Conservation (phyloP, 2,113 vertebrate genomes). For the Anolis carolinensis region DNA sequence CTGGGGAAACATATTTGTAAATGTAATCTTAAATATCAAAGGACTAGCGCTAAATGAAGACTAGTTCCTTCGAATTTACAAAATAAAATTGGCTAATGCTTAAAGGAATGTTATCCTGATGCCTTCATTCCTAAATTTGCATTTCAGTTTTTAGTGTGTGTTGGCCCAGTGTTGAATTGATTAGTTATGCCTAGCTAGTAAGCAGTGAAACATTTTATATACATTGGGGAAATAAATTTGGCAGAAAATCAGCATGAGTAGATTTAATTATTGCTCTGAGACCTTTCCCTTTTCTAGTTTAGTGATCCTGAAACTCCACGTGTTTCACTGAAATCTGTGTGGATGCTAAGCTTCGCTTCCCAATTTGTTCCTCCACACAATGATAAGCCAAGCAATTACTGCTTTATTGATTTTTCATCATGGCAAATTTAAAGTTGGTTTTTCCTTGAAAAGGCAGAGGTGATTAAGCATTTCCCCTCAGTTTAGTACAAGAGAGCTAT, state of each 20-base stretch:
- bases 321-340: constrained; percentile 73
- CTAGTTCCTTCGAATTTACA: background rate
- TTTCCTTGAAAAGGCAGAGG: constrained; percentile 81
- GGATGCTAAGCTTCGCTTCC: constrained; percentile 83
- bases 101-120: constrained; percentile 17
- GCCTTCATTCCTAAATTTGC: constrained; percentile 62
- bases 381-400: constrained; percentile 98
- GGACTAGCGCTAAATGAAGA: accelerated
- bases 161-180: constrained; percentile 78
- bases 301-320: constrained; percentile 78
- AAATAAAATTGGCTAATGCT: constrained; percentile 31
- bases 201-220: constrained; percentile 85
- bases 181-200: constrained; percentile 89
- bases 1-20: background rate
- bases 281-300: constrained; percentile 83
- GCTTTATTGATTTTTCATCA: constrained; percentile 99
- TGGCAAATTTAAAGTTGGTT: constrained; percentile 91
- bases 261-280: constrained; percentile 98
- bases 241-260: constrained; percentile 98
- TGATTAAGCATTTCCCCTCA: constrained; percentile 82
- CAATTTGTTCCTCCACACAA: constrained; percentile 85
- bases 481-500: constrained; percentile 77
- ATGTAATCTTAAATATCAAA: constrained; percentile 20
- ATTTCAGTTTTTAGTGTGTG: constrained; percentile 73
- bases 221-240: constrained; percentile 98